Evolutionary conservation across 2,113 vertebrate species (phyloP).

Genomic region (Cromileptes altivelis): DNA sequence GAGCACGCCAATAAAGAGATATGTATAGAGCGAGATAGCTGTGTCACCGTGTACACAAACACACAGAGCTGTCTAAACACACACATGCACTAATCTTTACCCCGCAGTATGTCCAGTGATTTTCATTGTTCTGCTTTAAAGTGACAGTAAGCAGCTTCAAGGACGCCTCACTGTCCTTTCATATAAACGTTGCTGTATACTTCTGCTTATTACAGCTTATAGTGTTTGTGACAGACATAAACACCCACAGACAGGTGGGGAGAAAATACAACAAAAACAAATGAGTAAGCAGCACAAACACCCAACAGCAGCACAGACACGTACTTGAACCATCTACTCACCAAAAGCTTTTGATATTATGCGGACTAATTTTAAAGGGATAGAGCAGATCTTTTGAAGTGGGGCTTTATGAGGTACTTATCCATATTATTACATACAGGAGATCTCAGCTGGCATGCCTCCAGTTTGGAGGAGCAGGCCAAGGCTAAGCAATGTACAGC

Average conservation of each 20-base stretch:
- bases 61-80: conserved; percentile 38
- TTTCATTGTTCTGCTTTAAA: conserved; percentile 55
- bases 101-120: conserved; percentile 31
- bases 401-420: no score
- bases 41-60: conserved; percentile 26
- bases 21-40: conserved; percentile 17
- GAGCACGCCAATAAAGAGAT: conserved; percentile 42
- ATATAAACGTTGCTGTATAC: conserved; percentile 21
- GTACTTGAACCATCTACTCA: neutral
- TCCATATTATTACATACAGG: no score
- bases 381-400: no score
- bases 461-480: no score
- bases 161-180: conserved; percentile 54
- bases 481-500: no score
- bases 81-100: conserved; percentile 30
- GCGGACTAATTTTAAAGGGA: neutral
- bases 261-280: neutral
- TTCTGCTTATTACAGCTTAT: conserved; percentile 26
- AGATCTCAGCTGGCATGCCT: no score
- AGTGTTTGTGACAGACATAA: conserved; percentile 20
- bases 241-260: neutral
- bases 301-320: neutral
- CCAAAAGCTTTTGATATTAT: neutral
- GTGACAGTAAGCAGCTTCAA: conserved; percentile 68
- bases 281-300: neutral